Evolutionary conservation across 2,797 vertebrate genomes (phyloP), one percentile per base, ranked within the genome.

Genomic region (Orientallactaga sibirica): DNA sequence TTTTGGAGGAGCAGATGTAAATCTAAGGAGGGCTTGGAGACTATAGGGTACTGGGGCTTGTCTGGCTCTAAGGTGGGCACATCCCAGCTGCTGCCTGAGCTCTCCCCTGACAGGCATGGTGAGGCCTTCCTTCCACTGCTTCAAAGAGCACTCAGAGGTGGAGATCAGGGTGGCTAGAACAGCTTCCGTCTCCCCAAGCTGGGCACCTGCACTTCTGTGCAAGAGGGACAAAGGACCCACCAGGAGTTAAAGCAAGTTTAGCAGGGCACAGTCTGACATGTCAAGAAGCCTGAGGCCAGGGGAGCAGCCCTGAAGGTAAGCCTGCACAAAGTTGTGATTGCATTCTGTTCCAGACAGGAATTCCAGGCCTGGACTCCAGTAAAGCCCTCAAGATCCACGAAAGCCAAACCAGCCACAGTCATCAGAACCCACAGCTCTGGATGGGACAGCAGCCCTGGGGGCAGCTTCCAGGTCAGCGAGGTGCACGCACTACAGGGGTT

Each of bases 331-430:
- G 73, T 14, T 33, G 25, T 94, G 11, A 95, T 3, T 0, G 16
- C 96, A 24, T 92, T 90, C 27, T 92, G 77, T 97, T 97, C 79
- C 97, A 99, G 99, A 97, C 99, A 99, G 93, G 99, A 99, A 86
- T 99, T 98, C 98, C 98, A 98, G 75, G 98, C 99, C 1, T 99
- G 99, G 99, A 98, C 98, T 14, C 99, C 98, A 95, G 98, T 95
- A 89, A 99, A 98, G 97, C 99, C 99, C 0, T 98, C 99, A 71
- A 99, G 98, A 97, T 98, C 98, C 88, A 97, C 98, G 27, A 99
- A 98, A 97, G 98, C 97, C 95, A 98, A 97, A 88, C 98, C 99
- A 6, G 97, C 98, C 9, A 98, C 98, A 85, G 97, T 98, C 94
- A 98, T 98, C 93, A 98, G 98, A 24, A 98, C 98, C 43, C 98